A percentile compares a stretch with the other conserved stretches of the same genome.
Conservation (phyloP, 1,140 invertebrate genomes). For the Drosophila gunungcola region DNA sequence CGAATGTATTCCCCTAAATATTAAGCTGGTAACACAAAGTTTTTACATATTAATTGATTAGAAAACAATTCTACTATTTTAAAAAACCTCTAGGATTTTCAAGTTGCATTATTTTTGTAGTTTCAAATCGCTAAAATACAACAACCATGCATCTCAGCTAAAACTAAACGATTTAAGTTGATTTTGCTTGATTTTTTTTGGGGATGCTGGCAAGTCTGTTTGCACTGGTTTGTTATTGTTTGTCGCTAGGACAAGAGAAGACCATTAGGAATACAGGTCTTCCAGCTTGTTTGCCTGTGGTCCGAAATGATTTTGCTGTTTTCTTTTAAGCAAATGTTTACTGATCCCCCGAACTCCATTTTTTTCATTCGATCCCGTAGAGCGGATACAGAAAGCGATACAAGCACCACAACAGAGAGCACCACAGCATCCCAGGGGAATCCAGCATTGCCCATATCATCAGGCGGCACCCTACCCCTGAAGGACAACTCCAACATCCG, state of each 20-base stretch:
- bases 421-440: slow-evolving; percentile 22
- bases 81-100: too few species aligned
- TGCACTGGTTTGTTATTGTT: slow-evolving; percentile 29
- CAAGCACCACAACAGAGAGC: slow-evolving; percentile 36
- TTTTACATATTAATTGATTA: too few species aligned
- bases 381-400: slow-evolving; percentile 77
- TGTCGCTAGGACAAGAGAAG: slow-evolving; percentile 18
- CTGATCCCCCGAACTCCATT: slow-evolving; percentile 7
- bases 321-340: slow-evolving; percentile 4
- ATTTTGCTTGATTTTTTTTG: too few species aligned
- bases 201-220: slow-evolving; percentile 11
- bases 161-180: too few species aligned
- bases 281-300: slow-evolving; percentile 13
- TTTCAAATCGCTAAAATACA: too few species aligned
- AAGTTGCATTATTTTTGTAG: too few species aligned
- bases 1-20: too few species aligned
- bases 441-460: slow-evolving; percentile 15
- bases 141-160: too few species aligned
- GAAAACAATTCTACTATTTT: too few species aligned
- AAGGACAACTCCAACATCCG: slow-evolving; percentile 83
- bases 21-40: too few species aligned
- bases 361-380: slow-evolving; percentile 25
- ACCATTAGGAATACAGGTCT: slow-evolving; percentile 28
- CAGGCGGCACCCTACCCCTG: slow-evolving; percentile 55
- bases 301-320: slow-evolving; percentile 15